Evolutionary conservation across 2,797 vertebrate species (phyloP).

Genomic region (Bovichtus diacanthus): DNA sequence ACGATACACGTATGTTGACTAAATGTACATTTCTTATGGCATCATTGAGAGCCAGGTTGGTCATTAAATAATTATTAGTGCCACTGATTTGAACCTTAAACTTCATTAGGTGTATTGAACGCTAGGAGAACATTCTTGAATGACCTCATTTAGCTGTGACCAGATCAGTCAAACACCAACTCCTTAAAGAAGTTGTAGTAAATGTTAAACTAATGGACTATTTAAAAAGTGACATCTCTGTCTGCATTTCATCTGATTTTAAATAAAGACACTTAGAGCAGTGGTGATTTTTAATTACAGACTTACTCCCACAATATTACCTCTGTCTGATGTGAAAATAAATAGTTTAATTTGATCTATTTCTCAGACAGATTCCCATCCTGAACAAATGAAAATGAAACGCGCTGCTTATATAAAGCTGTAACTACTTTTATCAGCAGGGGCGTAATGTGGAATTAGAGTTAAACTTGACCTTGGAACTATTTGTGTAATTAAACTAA

Average conservation of each 20-base stretch:
- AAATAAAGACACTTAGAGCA: slow-evolving; percentile 31
- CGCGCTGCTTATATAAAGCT: slow-evolving; percentile 12
- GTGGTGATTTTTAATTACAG: slow-evolving; percentile 29
- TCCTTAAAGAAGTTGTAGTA: slow-evolving; percentile 8
- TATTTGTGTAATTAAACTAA: slow-evolving; percentile 42
- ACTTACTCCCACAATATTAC: not conserved
- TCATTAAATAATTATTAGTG: slow-evolving; percentile 42
- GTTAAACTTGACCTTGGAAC: slow-evolving; percentile 36
- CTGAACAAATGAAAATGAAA: not conserved
- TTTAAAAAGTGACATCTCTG: slow-evolving; percentile 33
- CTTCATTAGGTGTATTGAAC: slow-evolving; percentile 36
- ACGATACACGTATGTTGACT: slow-evolving; percentile 2
- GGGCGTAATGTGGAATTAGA: not conserved
- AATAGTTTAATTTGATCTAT: slow-evolving; percentile 27
- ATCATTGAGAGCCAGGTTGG: slow-evolving; percentile 8
- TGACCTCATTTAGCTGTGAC: slow-evolving; percentile 14
- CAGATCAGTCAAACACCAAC: slow-evolving; percentile 20
- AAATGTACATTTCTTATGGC: slow-evolving; percentile 40
- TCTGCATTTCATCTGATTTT: slow-evolving; percentile 29
- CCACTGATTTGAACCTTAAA: slow-evolving; percentile 40
- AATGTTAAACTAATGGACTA: slow-evolving; percentile 32
- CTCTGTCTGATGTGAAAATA: not conserved
- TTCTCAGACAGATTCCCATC: not conserved
- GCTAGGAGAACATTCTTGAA: not conserved
- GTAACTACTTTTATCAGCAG: slow-evolving; percentile 5